A percentile compares a stretch with the other conserved stretches of the same genome.
Conservation (phyloP, 2,888 invertebrate species). For the Nemotelus nigrinus region DNA sequence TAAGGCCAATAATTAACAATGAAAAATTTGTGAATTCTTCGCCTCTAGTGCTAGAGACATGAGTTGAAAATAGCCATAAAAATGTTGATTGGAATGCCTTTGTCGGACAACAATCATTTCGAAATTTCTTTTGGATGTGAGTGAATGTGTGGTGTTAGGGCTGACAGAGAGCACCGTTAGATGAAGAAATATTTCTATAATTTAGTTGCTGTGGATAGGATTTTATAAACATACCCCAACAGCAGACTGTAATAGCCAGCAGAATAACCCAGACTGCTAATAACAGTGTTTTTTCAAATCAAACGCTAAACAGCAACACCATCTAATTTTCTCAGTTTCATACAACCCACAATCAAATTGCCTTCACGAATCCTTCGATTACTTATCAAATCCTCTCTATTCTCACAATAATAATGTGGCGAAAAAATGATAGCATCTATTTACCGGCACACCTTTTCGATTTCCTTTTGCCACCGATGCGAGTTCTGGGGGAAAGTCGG, state of each 20-base stretch:
- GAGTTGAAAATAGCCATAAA: too few species aligned
- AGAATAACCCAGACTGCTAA: background rate
- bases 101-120: too few species aligned
- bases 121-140: too few species aligned
- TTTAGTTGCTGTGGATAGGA: too few species aligned
- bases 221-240: too few species aligned
- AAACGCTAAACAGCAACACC: background rate
- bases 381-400: background rate
- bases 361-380: constrained; percentile 22
- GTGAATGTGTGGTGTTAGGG: too few species aligned
- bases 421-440: constrained; percentile 12
- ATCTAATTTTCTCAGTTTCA: constrained; percentile 9
- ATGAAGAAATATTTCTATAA: too few species aligned
- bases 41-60: too few species aligned
- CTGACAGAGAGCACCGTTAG: too few species aligned
- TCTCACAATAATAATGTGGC: background rate
- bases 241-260: background rate
- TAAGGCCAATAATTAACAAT: background rate
- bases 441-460: constrained; percentile 27
- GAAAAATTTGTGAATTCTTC: background rate
- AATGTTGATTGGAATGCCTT: too few species aligned
- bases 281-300: constrained; percentile 4
- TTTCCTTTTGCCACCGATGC: constrained; percentile 8
- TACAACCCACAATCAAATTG: constrained; percentile 29
- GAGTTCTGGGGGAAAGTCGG: background rate